Percentiles rank a stretch among this genome's conserved stretches.
Conservation (phyloP, 2,113 vertebrate species). For the Chaetops frenatus region DNA sequence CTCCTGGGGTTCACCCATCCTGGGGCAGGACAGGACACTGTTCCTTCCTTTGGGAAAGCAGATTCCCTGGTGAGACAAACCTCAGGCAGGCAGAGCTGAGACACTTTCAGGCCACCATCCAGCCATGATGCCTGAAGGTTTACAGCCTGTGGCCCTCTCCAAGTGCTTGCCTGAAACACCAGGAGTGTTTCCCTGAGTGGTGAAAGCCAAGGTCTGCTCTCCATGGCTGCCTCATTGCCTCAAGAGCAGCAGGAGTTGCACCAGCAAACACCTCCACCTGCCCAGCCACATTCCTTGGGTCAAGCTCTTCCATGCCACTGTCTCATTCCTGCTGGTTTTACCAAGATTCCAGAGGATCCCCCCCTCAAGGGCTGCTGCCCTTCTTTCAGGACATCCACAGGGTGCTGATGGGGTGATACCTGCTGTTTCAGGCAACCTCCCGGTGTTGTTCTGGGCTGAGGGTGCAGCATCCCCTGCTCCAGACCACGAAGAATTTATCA, state of each 20-base stretch:
- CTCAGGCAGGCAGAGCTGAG: not conserved
- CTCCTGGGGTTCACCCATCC: not conserved
- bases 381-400: not conserved
- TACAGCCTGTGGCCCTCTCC: not conserved
- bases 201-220: not conserved
- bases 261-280: not conserved
- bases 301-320: not conserved
- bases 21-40: not conserved
- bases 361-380: not conserved
- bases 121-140: not conserved
- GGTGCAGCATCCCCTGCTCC: not conserved
- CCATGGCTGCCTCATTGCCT: rapidly evolving
- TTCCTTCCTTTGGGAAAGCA: not conserved
- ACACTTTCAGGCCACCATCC: not conserved
- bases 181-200: not conserved
- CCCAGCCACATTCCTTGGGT: not conserved
- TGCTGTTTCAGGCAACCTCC: not conserved
- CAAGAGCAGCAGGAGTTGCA: not conserved
- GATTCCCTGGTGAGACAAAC: not conserved
- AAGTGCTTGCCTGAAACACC: not conserved
- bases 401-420: not conserved
- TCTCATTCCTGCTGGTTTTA: not conserved
- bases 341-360: not conserved
- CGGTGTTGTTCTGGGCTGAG: rapidly evolving
- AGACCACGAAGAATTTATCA: not conserved